Evolutionary conservation across 2,113 vertebrate genomes (phyloP), one percentile per base, ranked within the genome.

Genomic region (Neofelis nebulosa): DNA sequence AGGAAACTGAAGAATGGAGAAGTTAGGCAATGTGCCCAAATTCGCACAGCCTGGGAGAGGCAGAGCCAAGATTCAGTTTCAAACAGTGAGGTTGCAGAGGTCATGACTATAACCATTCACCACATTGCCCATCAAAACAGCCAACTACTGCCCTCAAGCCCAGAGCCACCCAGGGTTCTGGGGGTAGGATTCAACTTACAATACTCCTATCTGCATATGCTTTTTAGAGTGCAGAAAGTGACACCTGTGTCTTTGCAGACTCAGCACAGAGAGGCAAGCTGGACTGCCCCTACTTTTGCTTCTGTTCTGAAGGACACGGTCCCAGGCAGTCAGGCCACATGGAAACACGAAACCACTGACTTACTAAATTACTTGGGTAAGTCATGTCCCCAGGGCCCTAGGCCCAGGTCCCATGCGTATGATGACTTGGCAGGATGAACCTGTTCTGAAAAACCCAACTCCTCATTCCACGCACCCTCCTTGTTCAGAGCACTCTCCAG

Each of bases 401-500:
- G 12, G 19, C 52, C 78, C 73, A 71, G 33, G 8, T 29, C 27
- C 50, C 61, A 50, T 13, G 6, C 50, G 33, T 45, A 4, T 7
- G 52, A 36, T 48, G 18, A 89, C 31, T 94, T 94, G 63, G 52
- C 52, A 25, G 38, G 63, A 74, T 14, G 4, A 31, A 31, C 65
- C 50, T 19, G 7, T 81, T 90, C 38, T 76, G 36, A 41, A 88
- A 88, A 25, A 1, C 31, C 36, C 14, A 33, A 1, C 7, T 4
- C 25, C 9, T 10, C 31, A 3, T 7, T 6, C 25, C 31, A 4
- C 27, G 9, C 25, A 33, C 5, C 16, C 5, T 5, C 16, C 2
- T 45, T 14, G 3, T 10, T 14, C 1, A 33, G 9, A 12, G 36
- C 0, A 0, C 73, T 96, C 86, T 95, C 83, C 38, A 19, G 83